These are phyloP conservation scores for Bungarus multicinctus DNA, from an alignment of 2,113 vertebrate species.

Conservation along the genomic window DNA sequence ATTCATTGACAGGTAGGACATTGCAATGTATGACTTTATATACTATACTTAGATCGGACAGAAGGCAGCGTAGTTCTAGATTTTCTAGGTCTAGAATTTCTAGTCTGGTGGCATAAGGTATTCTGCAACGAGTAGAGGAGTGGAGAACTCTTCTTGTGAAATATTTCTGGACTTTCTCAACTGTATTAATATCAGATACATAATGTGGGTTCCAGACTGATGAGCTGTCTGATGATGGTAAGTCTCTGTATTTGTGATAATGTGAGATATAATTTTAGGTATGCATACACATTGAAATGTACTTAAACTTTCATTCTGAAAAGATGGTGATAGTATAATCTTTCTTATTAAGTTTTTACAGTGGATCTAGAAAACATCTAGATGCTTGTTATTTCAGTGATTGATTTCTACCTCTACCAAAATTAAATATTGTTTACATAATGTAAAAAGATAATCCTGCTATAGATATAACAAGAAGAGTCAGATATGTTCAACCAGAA, in stretches of 20 bases:
- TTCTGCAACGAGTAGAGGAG: no score
- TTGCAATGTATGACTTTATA: no score
- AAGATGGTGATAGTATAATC: conserved; percentile 34
- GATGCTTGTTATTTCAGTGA: background rate
- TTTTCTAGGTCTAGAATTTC: no score
- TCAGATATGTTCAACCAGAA: background rate
- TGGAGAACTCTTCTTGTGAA: no score
- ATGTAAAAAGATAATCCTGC: background rate
- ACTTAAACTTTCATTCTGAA: background rate
- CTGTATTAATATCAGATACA: no score
- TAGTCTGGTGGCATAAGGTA: no score
- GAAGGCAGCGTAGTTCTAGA: no score
- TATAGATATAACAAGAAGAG: background rate
- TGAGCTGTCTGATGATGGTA: no score
- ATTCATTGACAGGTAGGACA: no score
- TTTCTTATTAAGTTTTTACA: background rate
- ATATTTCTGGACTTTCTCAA: no score
- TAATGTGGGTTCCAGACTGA: no score
- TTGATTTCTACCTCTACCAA: background rate
- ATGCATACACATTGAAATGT: background rate
- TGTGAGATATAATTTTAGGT: background rate
- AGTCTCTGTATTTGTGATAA: conserved; percentile 29
- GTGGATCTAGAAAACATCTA: background rate
- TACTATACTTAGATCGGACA: no score
- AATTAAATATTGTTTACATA: background rate